Base-by-base conservation (phyloP, 2,113 vertebrate species). In the Pseudorhombus dupliciocellatus region DNA sequence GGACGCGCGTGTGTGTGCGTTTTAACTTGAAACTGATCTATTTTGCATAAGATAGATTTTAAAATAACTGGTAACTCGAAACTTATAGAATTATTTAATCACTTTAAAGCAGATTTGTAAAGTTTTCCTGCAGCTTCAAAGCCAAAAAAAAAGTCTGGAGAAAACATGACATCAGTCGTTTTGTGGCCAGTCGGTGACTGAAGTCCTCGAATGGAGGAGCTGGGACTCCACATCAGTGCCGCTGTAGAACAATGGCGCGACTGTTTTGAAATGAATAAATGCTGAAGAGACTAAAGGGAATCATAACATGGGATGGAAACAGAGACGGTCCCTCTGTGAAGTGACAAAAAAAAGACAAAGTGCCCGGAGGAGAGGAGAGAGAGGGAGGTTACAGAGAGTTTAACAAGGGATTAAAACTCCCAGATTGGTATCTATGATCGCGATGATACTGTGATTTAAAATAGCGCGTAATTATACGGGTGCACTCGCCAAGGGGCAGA, bases 231-330 rank as follows among this genome's bases (percentile, higher is more conserved):
- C 83, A 74, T 69, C 66, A 71, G 81, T 52, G 74, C 26, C 14
- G 28, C 79, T 70, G 70, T 61, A 51, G 80, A 79, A 94, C 91
- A 93, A 92, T 82, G 75, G 86, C 34, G 20, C 46, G 74, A 42
- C 65, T 93, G 92, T 93, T 93, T 90, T 84, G 68, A 81, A 88
- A 91, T 90, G 90, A 93, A 92, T 89, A 91, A 66, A 76, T 79
- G 22, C 34, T 66, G 73, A 66, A 56, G 70, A 86, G 77, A 90
- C 78, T 82, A 83, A 89, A 92, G 86, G 68, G 82, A 84, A 86
- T 86, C 91, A 84, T 76, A 88, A 86, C 79, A 87, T 69, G 50
- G 80, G 87, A 75, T 87, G 77, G 79, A 90, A 90, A 86, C 77
- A 84, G 78, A 90, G 75, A 61, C 84, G 81, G 83, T 75, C 73